A percentile compares a stretch with the other conserved stretches of the same genome.
These are phyloP conservation scores for Anser cygnoides DNA, from an alignment of 2,113 vertebrate genomes.

Conservation along the genomic window DNA sequence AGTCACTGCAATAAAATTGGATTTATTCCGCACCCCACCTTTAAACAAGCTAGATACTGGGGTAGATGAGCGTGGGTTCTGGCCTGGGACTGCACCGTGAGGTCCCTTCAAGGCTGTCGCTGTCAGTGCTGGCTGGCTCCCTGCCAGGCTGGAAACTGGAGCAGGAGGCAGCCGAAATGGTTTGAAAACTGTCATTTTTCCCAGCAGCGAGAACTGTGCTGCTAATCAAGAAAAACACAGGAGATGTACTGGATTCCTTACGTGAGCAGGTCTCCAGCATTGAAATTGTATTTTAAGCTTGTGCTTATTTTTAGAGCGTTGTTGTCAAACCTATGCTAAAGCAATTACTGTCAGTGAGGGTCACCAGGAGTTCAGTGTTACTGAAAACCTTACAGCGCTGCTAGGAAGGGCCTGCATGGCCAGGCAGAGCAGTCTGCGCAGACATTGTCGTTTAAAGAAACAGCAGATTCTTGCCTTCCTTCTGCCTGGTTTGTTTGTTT, in stretches of 20 bases:
- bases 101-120: conserved; percentile 31
- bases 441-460: conserved; percentile 45
- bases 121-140: conserved; percentile 45
- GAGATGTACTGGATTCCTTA: conserved; percentile 56
- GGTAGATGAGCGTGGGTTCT: not conserved
- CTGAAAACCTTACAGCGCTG: conserved; percentile 46
- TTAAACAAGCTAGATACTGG: not conserved
- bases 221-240: conserved; percentile 62
- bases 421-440: conserved; percentile 15
- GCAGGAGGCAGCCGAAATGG: conserved; percentile 57
- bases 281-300: conserved; percentile 72
- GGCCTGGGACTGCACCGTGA: not conserved
- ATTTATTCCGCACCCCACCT: not conserved
- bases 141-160: conserved; percentile 55
- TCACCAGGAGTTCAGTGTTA: conserved; percentile 76
- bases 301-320: conserved; percentile 72
- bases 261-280: conserved; percentile 43
- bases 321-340: conserved; percentile 76
- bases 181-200: conserved; percentile 61
- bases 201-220: conserved; percentile 38
- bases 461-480: not conserved
- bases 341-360: conserved; percentile 73
- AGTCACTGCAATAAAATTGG: not conserved
- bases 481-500: too few relatives aligned
- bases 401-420: conserved; percentile 29